Base-by-base conservation (phyloP, 2,113 vertebrate genomes). In the Odontophorus gujanensis region DNA sequence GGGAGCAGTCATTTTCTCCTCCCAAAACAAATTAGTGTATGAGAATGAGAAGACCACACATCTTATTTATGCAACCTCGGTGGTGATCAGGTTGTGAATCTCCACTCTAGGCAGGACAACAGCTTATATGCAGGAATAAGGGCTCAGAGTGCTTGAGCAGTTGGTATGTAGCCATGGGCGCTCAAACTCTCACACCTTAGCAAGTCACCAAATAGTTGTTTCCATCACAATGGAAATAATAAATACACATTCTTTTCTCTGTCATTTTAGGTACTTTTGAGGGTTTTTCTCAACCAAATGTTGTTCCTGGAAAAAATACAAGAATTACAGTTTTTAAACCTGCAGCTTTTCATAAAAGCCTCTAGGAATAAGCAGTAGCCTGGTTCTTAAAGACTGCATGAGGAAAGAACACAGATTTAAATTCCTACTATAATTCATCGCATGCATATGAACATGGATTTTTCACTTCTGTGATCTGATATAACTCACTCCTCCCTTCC, bases 21-120 rank as follows among this genome's bases (percentile, higher is more conserved):
- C 6, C 2, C 1, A 53, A 15, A 74, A 34, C 32, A 7, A 21
- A 7, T 1, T 53, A 7, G 83, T 63, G n/a, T 34, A 40, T 1
- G 9, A 90, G 74, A 76, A 40, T 14, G 40, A 28, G 20, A 24
- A 57, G 55, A 50, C 34, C 21, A 65, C 11, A 17, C 1, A 18
- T 9, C 26, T 91, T 63, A 14, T 57, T 79, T 40, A 40, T 66
- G 12, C 66, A 81, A 71, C 3, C 17, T 6, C 32, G 30, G 22
- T 25, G 26, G 15, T 55, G 58, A 81, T 32, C 28, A 65, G 15
- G 34, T 58, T n/a, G 11, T 40, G 32, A 48, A 58, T 6, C 57
- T 80, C 43, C 34, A n/a, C 28, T 19, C 20, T 36, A 69, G 9
- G 40, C 48, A 74, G n/a, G 30, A 83, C 43, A 92, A n/a, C 45